Conservation (phyloP, 2,797 vertebrate genomes). For the Anniella stebbinsi region DNA sequence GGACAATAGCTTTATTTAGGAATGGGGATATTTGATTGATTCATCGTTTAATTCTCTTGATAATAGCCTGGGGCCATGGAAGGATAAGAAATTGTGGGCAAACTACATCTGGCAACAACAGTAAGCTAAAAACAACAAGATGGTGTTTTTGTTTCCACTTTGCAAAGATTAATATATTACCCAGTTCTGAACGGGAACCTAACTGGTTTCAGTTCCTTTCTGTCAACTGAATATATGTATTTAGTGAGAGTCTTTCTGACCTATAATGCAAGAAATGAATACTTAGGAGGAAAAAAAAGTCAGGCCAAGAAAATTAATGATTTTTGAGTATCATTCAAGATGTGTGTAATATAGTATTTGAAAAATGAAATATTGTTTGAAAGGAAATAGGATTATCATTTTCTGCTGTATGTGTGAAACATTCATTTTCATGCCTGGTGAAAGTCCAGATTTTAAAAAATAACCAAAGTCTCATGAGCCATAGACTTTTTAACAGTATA, state of each 20-base stretch:
- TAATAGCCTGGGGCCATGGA: conserved; percentile 8
- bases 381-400: neutral
- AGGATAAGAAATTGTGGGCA: conserved; percentile 18
- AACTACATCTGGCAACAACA: conserved; percentile 23
- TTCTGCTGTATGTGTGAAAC: neutral
- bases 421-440: neutral
- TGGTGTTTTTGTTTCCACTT: neutral
- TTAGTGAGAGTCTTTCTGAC: conserved; percentile 21
- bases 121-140: conserved; percentile 50
- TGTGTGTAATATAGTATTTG: neutral
- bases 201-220: neutral
- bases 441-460: neutral
- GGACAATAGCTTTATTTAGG: neutral
- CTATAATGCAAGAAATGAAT: conserved; percentile 14
- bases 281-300: conserved; percentile 19
- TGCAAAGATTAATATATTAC: conserved; percentile 18
- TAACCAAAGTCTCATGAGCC: conserved; percentile 31
- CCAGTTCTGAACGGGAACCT: conserved; percentile 42
- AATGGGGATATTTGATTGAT: neutral
- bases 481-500: neutral
- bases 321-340: conserved; percentile 3
- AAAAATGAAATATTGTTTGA: neutral
- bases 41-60: conserved; percentile 15
- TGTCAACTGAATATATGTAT: conserved; percentile 34
- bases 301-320: neutral